Percentiles rank a stretch among this genome's conserved stretches.
phyloP scores from a whole-genome alignment of 1,140 invertebrate species.

The Calosoma granatense region DNA sequence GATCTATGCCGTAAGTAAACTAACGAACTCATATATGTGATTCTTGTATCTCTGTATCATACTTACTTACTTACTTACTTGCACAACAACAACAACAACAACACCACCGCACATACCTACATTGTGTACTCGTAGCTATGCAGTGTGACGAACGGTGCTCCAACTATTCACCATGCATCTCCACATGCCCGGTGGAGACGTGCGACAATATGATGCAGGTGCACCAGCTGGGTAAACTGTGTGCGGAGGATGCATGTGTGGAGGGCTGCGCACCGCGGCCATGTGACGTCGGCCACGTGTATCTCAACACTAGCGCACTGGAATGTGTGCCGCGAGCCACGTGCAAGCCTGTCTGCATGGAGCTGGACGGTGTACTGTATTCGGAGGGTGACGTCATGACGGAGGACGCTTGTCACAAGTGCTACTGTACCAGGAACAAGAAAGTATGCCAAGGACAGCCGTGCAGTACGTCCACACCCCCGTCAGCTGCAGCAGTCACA shows the following conservation, averaged over 20 bases:
- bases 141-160: constrained; percentile 74
- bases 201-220: constrained; percentile 62
- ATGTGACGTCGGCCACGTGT: constrained; percentile 59
- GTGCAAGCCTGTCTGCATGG: constrained; percentile 61
- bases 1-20: constrained; percentile 72
- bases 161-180: constrained; percentile 69
- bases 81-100: too few species aligned
- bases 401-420: constrained; percentile 65
- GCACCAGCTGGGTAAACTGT: constrained; percentile 44
- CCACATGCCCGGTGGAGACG: constrained; percentile 69
- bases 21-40: too few species aligned
- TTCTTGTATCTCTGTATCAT: too few species aligned
- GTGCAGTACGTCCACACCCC: constrained; percentile 33
- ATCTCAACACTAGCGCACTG: constrained; percentile 51
- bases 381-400: constrained; percentile 69
- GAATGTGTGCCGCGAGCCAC: constrained; percentile 62
- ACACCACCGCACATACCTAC: too few species aligned
- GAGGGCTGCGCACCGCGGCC: constrained; percentile 66
- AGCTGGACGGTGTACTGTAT: constrained; percentile 52
- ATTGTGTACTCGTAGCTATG: too few species aligned
- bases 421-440: constrained; percentile 57
- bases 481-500: constrained; percentile 27
- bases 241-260: constrained; percentile 62
- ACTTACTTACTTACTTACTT: too few species aligned
- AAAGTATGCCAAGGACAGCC: constrained; percentile 59